Evolutionary conservation across 2,113 vertebrate genomes (phyloP).

Genomic region (Gallinago undulata): DNA sequence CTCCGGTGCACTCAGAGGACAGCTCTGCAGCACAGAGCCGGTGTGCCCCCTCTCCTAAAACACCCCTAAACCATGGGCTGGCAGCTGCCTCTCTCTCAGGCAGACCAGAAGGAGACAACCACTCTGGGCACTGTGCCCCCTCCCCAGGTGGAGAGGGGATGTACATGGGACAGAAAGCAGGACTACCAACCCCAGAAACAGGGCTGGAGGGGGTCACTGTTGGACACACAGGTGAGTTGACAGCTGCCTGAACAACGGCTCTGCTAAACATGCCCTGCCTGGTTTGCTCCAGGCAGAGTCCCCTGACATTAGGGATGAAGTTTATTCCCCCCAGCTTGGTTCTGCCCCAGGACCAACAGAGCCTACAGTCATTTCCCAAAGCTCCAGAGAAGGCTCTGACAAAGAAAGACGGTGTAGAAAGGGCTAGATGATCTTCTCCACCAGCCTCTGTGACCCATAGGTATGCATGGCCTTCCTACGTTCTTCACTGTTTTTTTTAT

Average conservation of each 20-base stretch:
- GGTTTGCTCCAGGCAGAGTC: not conserved
- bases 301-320: not conserved
- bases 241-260: not conserved
- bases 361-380: not conserved
- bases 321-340: not conserved
- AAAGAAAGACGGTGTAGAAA: not conserved
- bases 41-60: not conserved
- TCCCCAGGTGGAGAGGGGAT: not conserved
- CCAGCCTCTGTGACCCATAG: not conserved
- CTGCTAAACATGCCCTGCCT: not conserved
- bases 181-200: not conserved
- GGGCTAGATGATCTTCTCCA: not conserved
- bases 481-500: not conserved
- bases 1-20: rapidly evolving
- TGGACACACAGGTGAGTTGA: not conserved
- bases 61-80: not conserved
- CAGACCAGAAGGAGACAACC: not conserved
- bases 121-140: no score
- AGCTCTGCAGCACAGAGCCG: rapidly evolving
- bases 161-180: not conserved
- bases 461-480: not conserved
- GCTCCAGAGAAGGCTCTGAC: not conserved
- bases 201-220: not conserved
- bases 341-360: not conserved
- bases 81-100: rapidly evolving